Evolutionary conservation across 1,140 invertebrate species (phyloP).

Genomic region (Aphaenogaster ashmeadi): DNA sequence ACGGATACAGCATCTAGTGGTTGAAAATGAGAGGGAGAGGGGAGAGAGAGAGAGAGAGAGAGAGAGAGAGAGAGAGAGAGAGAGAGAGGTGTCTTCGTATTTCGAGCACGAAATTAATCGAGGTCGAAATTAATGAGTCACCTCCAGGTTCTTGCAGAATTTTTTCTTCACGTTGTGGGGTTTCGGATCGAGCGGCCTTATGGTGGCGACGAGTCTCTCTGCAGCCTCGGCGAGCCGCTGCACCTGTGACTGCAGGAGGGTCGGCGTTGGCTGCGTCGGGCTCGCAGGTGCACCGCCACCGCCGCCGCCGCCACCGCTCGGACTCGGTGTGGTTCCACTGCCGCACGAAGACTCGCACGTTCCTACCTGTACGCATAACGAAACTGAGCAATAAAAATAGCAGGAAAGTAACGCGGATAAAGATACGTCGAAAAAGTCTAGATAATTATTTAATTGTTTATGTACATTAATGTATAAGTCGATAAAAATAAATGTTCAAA

Average conservation of each 20-base stretch:
- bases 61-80: neutral
- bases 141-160: constrained; percentile 96
- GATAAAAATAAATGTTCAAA: neutral
- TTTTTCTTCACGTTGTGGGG: constrained; percentile 97
- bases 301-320: constrained; percentile 83
- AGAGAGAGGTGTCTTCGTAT: neutral
- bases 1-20: neutral
- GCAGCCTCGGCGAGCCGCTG: constrained; percentile 94
- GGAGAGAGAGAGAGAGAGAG: neutral
- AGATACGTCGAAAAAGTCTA: neutral
- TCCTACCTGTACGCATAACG: constrained; percentile 79
- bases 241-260: constrained; percentile 94
- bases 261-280: constrained; percentile 91
- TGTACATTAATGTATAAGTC: neutral
- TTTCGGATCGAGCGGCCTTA: constrained; percentile 95
- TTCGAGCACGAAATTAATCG: neutral
- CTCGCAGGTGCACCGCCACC: constrained; percentile 87
- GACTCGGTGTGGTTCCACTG: constrained; percentile 84
- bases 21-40: neutral
- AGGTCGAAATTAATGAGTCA: constrained; percentile 77
- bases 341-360: constrained; percentile 85
- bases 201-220: constrained; percentile 92
- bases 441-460: neutral
- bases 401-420: neutral
- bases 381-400: neutral